Evolutionary conservation across 2,888 invertebrate genomes (phyloP).

Genomic region (Lymantria monacha): DNA sequence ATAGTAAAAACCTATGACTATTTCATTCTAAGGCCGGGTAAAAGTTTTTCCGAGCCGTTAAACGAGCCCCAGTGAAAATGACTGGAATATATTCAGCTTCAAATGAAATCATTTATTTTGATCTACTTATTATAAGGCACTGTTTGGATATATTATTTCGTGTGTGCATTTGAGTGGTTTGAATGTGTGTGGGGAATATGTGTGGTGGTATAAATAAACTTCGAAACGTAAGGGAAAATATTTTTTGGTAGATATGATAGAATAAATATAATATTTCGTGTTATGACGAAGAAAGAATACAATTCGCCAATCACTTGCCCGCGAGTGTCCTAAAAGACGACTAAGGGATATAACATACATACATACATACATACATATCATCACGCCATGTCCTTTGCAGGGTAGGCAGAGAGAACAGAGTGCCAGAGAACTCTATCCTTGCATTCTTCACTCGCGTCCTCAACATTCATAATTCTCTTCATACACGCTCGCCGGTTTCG

Average conservation of each 20-base stretch:
- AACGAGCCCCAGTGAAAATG: conserved; percentile 54
- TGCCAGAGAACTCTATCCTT: too few species aligned
- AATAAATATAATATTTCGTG: background rate
- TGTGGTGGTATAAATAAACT: conserved; percentile 8
- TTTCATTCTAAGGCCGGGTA: conserved; percentile 37
- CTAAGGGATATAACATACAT: too few species aligned
- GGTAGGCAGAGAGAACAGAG: too few species aligned
- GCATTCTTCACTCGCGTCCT: too few species aligned
- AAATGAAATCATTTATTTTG: conserved; percentile 71
- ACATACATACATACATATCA: too few species aligned
- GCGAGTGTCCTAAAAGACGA: too few species aligned
- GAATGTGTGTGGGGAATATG: conserved; percentile 1
- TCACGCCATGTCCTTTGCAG: too few species aligned
- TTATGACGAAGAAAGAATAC: too few species aligned
- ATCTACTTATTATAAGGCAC: conserved; percentile 45
- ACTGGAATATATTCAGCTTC: conserved; percentile 62
- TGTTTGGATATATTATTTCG: conserved; percentile 15
- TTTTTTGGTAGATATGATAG: background rate
- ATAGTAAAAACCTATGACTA: conserved; percentile 1
- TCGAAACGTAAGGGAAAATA: background rate
- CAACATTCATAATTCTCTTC: too few species aligned
- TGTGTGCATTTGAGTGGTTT: conserved; percentile 17
- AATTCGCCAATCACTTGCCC: too few species aligned
- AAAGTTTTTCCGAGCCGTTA: conserved; percentile 61
- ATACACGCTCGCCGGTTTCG: too few species aligned